These are phyloP conservation scores for Nephrotoma flavescens DNA, from an alignment of 2,888 invertebrate genomes.

Conservation along the genomic window DNA sequence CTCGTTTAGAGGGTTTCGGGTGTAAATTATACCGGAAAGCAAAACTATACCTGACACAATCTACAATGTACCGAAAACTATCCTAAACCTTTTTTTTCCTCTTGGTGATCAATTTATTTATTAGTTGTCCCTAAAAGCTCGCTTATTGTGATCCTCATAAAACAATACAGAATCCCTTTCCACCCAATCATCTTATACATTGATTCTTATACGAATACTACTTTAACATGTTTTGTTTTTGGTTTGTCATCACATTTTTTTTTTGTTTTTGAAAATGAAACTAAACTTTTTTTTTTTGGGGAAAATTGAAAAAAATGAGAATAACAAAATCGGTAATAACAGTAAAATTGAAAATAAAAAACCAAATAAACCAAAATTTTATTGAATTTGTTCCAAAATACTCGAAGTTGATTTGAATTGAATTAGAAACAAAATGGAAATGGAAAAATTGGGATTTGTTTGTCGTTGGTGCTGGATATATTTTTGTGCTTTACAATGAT, in stretches of 20 bases:
- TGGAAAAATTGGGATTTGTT: neutral
- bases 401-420: neutral
- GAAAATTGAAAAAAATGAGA: neutral
- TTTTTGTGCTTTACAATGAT: neutral
- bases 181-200: neutral
- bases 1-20: neutral
- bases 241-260: neutral
- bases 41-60: neutral
- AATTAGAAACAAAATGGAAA: neutral
- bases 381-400: neutral
- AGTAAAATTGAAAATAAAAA: neutral
- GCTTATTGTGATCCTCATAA: neutral
- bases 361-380: neutral
- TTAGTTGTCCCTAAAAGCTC: neutral
- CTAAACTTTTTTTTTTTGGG: neutral
- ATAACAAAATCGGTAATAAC: neutral
- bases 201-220: neutral
- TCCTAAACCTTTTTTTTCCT: neutral
- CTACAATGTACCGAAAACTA: neutral
- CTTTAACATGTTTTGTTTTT: neutral
- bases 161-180: neutral
- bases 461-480: neutral
- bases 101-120: neutral
- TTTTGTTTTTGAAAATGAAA: neutral
- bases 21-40: neutral